Evolutionary conservation across 2,888 invertebrate genomes (phyloP), one percentile per base, ranked within the genome.

Genomic region (Neoitamus cyanurus): DNA sequence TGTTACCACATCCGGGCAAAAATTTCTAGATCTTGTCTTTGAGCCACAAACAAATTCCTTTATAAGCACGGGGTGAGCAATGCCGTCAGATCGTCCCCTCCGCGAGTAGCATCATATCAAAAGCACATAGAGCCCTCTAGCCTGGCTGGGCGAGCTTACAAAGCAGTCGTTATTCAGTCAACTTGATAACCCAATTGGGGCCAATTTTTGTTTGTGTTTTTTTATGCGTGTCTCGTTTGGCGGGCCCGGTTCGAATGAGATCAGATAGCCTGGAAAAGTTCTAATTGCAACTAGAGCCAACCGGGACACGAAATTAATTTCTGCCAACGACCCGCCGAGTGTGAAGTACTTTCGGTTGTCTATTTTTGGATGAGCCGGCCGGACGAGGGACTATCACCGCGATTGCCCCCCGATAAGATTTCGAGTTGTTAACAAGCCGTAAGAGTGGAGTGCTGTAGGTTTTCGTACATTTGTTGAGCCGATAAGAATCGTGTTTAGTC

Each of bases 121-220:
- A 25, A 25, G 0, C 20, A 11, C 2, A 58, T 58, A 20, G 15
- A 42, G 13, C n/a, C 5, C 15, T 42, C n/a, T 13, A 42, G 42
- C 15, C 5, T n/a, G 42, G n/a, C n/a, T 6, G 58, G 58, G 58
- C 20, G 2, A 2, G 58, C 25, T 58, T 20, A 58, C 58, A 58
- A 58, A 58, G 58, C 58, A 2, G 25, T 58, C 58, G 58, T 58
- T 58, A 58, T 25, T 58, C 58, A 48, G 48, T 48, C 48, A 58
- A 25, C 58, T 58, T 58, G 58, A 58, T 58, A 58, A 58, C 58
- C 58, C 58, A 58, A 58, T 58, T 58, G 58, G 58, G 58, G 58
- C 58, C 25, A 58, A 58, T 58, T 58, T 58, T 58, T 58, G 58
- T 58, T 58, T 58, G 58, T 1, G 58, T 58, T 58, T 58, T 34